phyloP scores from a whole-genome alignment of 2,113 vertebrate genomes.

The Sorex araneus region DNA sequence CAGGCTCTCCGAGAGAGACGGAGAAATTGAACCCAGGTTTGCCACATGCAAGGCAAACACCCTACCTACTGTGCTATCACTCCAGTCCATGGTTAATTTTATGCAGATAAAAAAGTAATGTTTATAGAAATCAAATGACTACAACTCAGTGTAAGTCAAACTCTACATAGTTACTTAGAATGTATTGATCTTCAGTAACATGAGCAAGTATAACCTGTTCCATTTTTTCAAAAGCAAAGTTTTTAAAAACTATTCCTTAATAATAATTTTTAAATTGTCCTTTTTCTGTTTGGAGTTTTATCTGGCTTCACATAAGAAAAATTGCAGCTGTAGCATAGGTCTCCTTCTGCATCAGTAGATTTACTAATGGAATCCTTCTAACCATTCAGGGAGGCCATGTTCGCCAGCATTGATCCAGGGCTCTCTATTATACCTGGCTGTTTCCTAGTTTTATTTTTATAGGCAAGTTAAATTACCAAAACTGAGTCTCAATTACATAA shows the following conservation, averaged over 20 bases:
- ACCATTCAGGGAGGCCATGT: background rate
- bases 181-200: background rate
- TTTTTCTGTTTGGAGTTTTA: background rate
- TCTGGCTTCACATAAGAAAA: background rate
- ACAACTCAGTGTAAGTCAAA: constrained; percentile 27
- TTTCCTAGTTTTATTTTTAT: background rate
- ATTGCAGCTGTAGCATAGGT: too few relatives aligned
- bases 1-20: too few relatives aligned
- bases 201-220: background rate
- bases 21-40: too few relatives aligned
- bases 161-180: background rate
- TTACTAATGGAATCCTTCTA: background rate
- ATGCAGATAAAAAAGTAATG: background rate
- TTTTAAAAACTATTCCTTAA: too few relatives aligned
- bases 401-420: background rate
- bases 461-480: constrained; percentile 12
- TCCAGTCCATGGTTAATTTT: too few relatives aligned
- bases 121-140: background rate
- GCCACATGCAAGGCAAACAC: too few relatives aligned
- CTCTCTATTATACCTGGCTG: background rate
- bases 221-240: background rate
- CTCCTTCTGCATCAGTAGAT: background rate
- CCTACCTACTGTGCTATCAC: too few relatives aligned
- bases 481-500: background rate
- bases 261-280: background rate